Conservation (phyloP, 2,888 invertebrate genomes). For the Andrena camellia region DNA sequence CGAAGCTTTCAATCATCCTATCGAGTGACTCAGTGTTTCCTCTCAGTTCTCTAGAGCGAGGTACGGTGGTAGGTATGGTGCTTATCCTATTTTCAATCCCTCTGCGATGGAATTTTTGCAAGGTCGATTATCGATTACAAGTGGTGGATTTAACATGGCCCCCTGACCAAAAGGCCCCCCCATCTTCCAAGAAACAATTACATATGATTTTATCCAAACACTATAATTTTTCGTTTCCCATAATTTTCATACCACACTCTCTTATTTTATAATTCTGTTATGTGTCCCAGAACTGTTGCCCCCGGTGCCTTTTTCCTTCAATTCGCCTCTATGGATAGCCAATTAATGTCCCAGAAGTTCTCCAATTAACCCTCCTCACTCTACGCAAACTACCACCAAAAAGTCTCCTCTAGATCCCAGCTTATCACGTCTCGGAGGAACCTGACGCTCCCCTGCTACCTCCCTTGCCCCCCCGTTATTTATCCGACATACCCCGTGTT, state of each 20-base stretch:
- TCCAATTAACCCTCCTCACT: neutral
- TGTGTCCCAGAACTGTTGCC: no score
- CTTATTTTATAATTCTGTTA: no score
- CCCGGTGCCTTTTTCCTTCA: no score
- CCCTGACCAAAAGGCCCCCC: no score
- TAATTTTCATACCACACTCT: no score
- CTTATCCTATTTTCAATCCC: neutral
- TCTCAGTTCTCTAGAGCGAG: neutral
- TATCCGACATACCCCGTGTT: neutral
- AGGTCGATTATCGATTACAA: no score
- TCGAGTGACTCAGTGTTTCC: neutral
- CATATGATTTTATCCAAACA: no score
- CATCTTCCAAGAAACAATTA: no score
- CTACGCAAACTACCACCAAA: no score
- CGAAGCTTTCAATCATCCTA: neutral
- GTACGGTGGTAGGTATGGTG: neutral
- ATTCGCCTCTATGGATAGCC: neutral
- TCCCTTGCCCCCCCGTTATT: neutral
- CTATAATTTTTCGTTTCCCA: no score
- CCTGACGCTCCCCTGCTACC: no score
- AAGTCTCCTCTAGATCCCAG: neutral
- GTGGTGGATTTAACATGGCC: no score
- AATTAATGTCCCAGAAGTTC: neutral
- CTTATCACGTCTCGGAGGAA: neutral
- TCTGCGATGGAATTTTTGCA: neutral